These are phyloP conservation scores for Cyprinodon variegatus DNA, from an alignment of 2,113 vertebrate species.

Conservation along the genomic window DNA sequence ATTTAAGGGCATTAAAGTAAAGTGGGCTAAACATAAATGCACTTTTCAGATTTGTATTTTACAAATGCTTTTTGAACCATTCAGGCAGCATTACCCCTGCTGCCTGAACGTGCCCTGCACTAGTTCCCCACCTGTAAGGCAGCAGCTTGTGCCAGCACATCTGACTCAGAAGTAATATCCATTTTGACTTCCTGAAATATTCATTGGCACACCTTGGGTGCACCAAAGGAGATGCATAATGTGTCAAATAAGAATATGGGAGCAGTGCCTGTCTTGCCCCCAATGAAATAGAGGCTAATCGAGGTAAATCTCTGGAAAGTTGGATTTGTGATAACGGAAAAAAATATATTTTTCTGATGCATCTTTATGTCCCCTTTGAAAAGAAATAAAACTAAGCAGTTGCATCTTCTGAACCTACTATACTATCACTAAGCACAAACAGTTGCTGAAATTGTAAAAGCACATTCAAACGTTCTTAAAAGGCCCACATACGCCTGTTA, in stretches of 20 bases:
- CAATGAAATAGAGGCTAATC: constrained; percentile 44
- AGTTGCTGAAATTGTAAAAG: background rate
- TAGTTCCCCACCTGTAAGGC: constrained; percentile 62
- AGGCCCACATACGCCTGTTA: background rate
- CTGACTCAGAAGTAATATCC: constrained; percentile 69
- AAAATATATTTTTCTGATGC: background rate
- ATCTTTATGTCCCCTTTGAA: constrained; percentile 7
- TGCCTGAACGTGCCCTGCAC: constrained; percentile 36
- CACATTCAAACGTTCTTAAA: background rate
- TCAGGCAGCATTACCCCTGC: constrained; percentile 28
- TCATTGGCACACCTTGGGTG: constrained; percentile 66
- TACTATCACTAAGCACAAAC: background rate
- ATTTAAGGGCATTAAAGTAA: too few relatives aligned
- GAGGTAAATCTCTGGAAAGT: constrained; percentile 20
- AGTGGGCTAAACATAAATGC: too few relatives aligned
- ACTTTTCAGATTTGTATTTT: too few relatives aligned
- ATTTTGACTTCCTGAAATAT: constrained; percentile 78
- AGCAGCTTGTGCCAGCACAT: constrained; percentile 53
- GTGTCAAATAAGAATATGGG: constrained; percentile 61
- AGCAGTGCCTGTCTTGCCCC: constrained; percentile 32
- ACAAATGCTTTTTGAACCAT: too few relatives aligned
- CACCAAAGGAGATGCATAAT: constrained; percentile 58
- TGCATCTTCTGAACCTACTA: background rate
- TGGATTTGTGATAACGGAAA: background rate
- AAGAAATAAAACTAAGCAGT: background rate